Conservation (phyloP, 2,888 invertebrate genomes). For the Drosophila fulvimacula region DNA sequence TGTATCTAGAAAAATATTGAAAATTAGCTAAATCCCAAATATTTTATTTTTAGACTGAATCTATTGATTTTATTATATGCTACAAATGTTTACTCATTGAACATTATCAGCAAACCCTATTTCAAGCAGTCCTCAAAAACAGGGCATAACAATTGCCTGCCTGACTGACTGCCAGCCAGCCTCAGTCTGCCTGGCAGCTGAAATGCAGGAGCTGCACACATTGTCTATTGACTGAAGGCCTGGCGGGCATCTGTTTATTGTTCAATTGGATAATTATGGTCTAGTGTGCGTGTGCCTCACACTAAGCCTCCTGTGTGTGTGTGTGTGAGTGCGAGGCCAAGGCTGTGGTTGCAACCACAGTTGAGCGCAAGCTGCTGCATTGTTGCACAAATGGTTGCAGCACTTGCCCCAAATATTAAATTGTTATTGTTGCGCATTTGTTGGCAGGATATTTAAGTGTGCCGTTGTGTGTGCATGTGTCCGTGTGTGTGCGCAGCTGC, state of each 20-base stretch:
- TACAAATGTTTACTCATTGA: too few relatives aligned
- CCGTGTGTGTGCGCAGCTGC: constrained; percentile 60
- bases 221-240: constrained; percentile 68
- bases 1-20: too few relatives aligned
- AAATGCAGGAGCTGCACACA: constrained; percentile 17
- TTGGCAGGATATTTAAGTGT: constrained; percentile 38
- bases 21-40: too few relatives aligned
- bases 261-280: constrained; percentile 78
- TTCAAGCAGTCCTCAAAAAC: not conserved
- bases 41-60: too few relatives aligned
- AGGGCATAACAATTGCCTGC: constrained; percentile 21
- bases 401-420: constrained; percentile 64
- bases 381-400: constrained; percentile 52
- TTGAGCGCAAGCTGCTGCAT: constrained; percentile 16
- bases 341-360: constrained; percentile 31
- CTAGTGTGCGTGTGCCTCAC: constrained; percentile 30
- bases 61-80: too few relatives aligned
- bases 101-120: not conserved
- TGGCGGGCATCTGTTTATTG: constrained; percentile 76
- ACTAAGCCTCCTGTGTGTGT: not conserved
- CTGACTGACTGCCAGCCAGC: constrained; percentile 3
- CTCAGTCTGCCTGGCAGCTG: constrained; percentile 23
- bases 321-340: constrained; percentile 34
- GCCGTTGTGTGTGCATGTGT: not conserved
- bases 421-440: constrained; percentile 78